phyloP scores from a whole-genome alignment of 2,888 invertebrate genomes.

The Melieria crassipennis region DNA sequence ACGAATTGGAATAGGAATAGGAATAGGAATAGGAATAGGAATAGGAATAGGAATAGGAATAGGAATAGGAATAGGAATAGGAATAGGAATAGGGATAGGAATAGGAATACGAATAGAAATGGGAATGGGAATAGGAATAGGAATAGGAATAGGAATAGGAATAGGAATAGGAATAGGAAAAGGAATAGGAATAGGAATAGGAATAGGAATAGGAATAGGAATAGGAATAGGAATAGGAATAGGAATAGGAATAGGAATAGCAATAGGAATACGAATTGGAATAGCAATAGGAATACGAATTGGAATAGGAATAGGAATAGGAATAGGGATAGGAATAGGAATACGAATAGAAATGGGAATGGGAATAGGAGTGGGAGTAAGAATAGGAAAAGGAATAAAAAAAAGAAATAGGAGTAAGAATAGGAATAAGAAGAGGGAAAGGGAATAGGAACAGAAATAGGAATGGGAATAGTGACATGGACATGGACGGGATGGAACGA shows the following conservation, averaged over 20 bases:
- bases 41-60: background rate
- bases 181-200: background rate
- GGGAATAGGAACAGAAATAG: no score
- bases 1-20: background rate
- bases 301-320: no score
- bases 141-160: constrained; percentile 1
- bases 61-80: background rate
- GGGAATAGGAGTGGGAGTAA: no score
- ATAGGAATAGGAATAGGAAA: background rate
- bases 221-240: background rate
- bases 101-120: background rate
- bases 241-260: constrained; percentile 2
- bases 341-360: no score
- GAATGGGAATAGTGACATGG: no score
- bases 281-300: no score
- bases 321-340: no score
- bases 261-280: background rate
- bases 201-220: constrained; percentile 1
- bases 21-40: constrained; percentile 1
- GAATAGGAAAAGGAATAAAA: no score
- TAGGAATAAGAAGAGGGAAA: no score
- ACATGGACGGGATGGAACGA: no score
- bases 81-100: background rate
- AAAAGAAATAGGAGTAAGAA: no score
- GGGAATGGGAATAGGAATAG: background rate